Conservation (phyloP, 2,888 invertebrate genomes). For the Chirona hameri region DNA sequence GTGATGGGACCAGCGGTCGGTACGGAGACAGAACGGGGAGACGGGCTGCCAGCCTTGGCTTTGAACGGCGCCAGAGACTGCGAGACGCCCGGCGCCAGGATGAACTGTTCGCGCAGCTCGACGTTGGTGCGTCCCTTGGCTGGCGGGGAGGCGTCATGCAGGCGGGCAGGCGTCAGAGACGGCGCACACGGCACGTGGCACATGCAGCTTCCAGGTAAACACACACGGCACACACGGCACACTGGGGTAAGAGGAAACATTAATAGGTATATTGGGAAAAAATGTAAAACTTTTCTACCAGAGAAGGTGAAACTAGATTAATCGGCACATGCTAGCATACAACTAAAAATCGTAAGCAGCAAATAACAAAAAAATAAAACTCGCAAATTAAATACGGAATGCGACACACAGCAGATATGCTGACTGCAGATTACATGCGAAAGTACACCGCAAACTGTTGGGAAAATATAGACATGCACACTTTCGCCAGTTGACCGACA, state of each 20-base stretch:
- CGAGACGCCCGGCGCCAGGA: conserved; percentile 95
- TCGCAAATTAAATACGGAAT: no score
- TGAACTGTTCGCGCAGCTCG: conserved; percentile 98
- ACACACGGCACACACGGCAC: neutral
- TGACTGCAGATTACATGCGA: no score
- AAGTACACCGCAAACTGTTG: no score
- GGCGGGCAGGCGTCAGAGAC: conserved; percentile 29
- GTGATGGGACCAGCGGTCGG: conserved; percentile 83
- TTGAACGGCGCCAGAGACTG: conserved; percentile 99
- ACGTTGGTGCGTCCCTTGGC: conserved; percentile 99
- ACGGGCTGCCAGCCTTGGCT: conserved; percentile 62
- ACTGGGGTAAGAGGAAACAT: neutral
- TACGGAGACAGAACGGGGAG: conserved; percentile 46
- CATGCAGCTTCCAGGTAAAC: conserved; percentile 32
- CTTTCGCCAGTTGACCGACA: no score
- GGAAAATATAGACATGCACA: no score
- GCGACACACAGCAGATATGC: no score
- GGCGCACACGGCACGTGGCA: conserved; percentile 37
- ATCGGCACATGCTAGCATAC: no score
- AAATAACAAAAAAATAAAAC: no score
- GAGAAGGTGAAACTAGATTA: no score
- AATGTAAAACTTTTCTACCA: no score
- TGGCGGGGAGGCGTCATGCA: conserved; percentile 51
- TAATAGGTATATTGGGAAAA: no score
- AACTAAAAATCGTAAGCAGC: no score